Base-by-base conservation (phyloP, 2,797 vertebrate species). In the Oryzias dopingdopingensis region DNA sequence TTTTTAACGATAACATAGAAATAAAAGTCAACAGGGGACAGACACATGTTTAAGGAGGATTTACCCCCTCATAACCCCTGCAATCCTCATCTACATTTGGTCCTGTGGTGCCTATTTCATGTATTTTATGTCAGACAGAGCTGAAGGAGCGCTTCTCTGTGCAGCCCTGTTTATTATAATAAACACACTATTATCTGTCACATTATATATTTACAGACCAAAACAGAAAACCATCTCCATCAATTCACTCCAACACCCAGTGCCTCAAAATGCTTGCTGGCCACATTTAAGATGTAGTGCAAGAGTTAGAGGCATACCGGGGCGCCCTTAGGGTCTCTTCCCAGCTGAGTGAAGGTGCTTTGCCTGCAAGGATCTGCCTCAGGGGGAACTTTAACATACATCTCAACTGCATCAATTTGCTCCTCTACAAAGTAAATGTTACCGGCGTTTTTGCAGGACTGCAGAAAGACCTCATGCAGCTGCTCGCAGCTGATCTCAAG, bases 1-100 rank as follows among this genome's bases (percentile, higher is more conserved):
- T 80, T 80, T 82, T 83, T 77, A 77, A 78, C 67, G 59, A 74
- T 76, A 77, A 86, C 85, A 83, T 79, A 84, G 47, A 44, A 74
- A 78, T 86, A 83, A 84, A 86, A 77, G 74, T 77, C 77, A 65
- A 62, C 59, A 58, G 46, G 69, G 72, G 62, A 74, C 41, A 71
- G 67, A 60, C 67, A 70, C 61, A 32, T 52, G 54, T 79, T 85
- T 65, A 74, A 80, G 74, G 52, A 63, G 71, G 72, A 86, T 83
- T 83, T 82, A 82, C 50, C 69, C 58, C 32, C 56, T 59, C 58
- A 1, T 71, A 65, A 32, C 50, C n/a, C 44, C 71, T 81, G 59
- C 60, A 42, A 49, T 56, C 48, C 32, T 57, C 52, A 17, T 62
- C 74, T 51, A 62, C 18, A 62, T 57, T 51, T 56, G 42, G 58